A percentile compares a stretch with the other conserved stretches of the same genome.
phyloP scores from a whole-genome alignment of 2,797 vertebrate species.

The Pyrocephalus nanus region DNA sequence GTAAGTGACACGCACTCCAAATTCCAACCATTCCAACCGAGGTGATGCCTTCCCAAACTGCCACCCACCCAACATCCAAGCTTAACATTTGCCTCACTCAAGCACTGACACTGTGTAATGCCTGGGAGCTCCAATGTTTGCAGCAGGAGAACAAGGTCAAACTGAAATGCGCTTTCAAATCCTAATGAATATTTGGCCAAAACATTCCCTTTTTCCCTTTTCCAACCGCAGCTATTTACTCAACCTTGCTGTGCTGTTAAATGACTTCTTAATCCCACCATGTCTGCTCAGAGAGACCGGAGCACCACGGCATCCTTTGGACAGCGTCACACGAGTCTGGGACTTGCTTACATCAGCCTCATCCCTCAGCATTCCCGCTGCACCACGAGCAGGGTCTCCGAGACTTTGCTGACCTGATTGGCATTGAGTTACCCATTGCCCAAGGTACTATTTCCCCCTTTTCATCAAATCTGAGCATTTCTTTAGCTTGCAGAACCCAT shows the following conservation, averaged over 20 bases:
- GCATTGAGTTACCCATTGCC: fast-evolving
- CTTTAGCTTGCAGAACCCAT: not conserved
- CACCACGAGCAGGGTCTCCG: fast-evolving
- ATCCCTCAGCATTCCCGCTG: not conserved
- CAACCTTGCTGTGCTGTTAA: not conserved
- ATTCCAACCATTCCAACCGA: fast-evolving
- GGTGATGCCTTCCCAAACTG: not conserved
- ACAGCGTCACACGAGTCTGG: not conserved
- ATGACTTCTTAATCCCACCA: fast-evolving
- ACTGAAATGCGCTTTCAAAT: not conserved
- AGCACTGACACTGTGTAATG: fast-evolving
- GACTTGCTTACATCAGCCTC: not conserved
- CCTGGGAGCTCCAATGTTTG: not conserved
- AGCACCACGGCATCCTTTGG: not conserved
- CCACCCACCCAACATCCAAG: not conserved
- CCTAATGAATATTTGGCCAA: not conserved
- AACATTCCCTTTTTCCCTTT: not conserved
- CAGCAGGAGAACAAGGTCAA: not conserved
- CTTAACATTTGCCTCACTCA: not conserved
- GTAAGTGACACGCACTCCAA: fast-evolving
- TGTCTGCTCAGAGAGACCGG: fast-evolving
- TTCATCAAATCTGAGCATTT: not conserved
- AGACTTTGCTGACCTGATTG: not conserved
- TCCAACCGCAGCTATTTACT: not conserved
- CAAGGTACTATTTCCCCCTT: not conserved